phyloP scores from a whole-genome alignment of 2,888 invertebrate species.

The Drosophila rellima region DNA sequence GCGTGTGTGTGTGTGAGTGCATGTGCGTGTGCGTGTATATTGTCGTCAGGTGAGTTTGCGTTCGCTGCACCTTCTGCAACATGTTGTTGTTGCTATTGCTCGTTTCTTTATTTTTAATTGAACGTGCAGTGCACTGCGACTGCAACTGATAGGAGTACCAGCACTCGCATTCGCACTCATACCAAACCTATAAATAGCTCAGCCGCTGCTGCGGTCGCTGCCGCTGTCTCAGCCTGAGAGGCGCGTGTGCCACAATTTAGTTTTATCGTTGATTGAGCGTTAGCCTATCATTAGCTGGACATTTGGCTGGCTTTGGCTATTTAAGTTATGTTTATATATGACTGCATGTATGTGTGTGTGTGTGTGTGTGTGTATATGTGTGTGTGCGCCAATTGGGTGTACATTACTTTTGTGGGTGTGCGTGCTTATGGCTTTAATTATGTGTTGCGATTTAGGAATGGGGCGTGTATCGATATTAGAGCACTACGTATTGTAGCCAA shows the following conservation, averaged over 20 bases:
- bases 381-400: constrained; percentile 41
- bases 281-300: constrained; percentile 78
- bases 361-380: constrained; percentile 23
- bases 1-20: not conserved
- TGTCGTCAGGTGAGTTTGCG: constrained; percentile 62
- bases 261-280: constrained; percentile 79
- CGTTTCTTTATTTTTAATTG: constrained; percentile 45
- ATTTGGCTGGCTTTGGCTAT: constrained; percentile 53
- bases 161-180: constrained; percentile 39
- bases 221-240: constrained; percentile 38
- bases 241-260: constrained; percentile 79
- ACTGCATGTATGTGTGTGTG: constrained; percentile 15
- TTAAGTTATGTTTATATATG: constrained; percentile 28
- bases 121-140: constrained; percentile 58
- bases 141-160: constrained; percentile 57
- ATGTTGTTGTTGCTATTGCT: constrained; percentile 50
- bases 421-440: constrained; percentile 36
- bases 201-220: constrained; percentile 11
- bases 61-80: constrained; percentile 65
- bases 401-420: constrained; percentile 38
- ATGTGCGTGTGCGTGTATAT: constrained; percentile 32
- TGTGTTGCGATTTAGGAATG: constrained; percentile 19
- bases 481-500: not conserved
- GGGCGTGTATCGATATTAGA: constrained; percentile 8
- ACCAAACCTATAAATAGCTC: constrained; percentile 64